Percentiles rank a stretch among this genome's conserved stretches.
These are phyloP conservation scores for Physeter macrocephalus DNA, from an alignment of 2,113 vertebrate genomes.

Conservation along the genomic window DNA sequence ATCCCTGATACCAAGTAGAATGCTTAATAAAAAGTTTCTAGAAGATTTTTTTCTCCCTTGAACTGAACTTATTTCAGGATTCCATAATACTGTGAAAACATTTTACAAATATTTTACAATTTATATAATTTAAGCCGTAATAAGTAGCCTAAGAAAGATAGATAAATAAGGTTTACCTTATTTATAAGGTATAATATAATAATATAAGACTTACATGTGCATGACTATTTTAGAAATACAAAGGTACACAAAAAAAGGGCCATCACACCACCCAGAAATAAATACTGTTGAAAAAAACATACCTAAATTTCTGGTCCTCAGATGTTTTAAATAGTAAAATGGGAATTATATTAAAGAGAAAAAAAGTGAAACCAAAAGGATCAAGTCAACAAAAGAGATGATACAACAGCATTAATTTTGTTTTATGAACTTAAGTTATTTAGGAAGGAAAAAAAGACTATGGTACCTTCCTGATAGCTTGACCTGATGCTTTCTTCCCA, in stretches of 20 bases:
- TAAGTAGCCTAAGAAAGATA: neutral
- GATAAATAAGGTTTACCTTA: neutral
- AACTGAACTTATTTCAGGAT: slow-evolving; percentile 4
- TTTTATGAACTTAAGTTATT: neutral
- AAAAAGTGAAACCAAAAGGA: neutral
- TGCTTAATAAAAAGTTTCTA: neutral
- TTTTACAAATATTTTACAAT: neutral
- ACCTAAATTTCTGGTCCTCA: neutral
- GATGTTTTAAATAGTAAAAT: slow-evolving; percentile 12
- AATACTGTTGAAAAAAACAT: neutral
- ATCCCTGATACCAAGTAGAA: neutral
- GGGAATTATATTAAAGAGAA: neutral
- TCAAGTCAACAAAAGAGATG: neutral
- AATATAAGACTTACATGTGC: neutral
- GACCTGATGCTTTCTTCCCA: slow-evolving; percentile 90
- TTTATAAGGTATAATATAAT: too few species aligned
- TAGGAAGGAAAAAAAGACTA: neutral
- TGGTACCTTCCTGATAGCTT: slow-evolving; percentile 90
- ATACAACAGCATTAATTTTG: neutral
- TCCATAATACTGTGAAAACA: neutral
- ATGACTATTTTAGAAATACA: slow-evolving; percentile 4
- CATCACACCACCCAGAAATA: neutral
- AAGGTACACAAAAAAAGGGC: neutral
- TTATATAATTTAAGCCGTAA: neutral
- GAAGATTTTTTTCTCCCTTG: neutral